These are phyloP conservation scores for Hirtodrosophila histrioides DNA, from an alignment of 2,888 invertebrate species.

Conservation along the genomic window DNA sequence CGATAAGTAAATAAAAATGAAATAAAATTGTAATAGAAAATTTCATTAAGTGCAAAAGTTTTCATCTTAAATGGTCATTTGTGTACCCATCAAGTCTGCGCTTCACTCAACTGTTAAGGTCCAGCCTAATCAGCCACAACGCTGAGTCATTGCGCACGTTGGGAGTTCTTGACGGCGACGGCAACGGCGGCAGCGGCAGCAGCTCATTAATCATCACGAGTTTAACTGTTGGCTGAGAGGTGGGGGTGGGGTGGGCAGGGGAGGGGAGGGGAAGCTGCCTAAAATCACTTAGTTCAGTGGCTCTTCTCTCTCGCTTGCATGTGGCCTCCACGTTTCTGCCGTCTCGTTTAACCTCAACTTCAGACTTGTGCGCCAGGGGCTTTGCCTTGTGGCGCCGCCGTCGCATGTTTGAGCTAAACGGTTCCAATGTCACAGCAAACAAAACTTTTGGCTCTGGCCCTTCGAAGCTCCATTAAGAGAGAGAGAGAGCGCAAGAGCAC, in stretches of 20 bases:
- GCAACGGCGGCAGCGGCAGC: not conserved
- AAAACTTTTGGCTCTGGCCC: constrained; percentile 50
- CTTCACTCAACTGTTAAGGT: constrained; percentile 26
- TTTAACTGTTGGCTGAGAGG: constrained; percentile 16
- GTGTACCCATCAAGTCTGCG: not conserved
- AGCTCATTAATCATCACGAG: constrained; percentile 50
- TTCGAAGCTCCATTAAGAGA: constrained; percentile 38
- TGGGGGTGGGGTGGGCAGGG: not conserved
- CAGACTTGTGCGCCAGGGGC: constrained; percentile 28
- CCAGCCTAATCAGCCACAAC: constrained; percentile 31
- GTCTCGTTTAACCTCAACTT: constrained; percentile 31
- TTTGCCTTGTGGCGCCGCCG: constrained; percentile 49
- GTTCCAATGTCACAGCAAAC: constrained; percentile 50
- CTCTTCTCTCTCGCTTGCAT: not conserved
- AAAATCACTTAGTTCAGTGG: constrained; percentile 26
- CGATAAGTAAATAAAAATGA: no score
- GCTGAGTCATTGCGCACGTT: constrained; percentile 49
- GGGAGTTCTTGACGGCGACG: constrained; percentile 30
- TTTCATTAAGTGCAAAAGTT: no score
- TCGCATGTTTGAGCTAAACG: constrained; percentile 39
- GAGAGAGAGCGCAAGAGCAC: constrained; percentile 20
- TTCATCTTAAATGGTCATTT: no score
- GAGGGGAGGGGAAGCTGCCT: constrained; percentile 20
- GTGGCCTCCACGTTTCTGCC: not conserved
- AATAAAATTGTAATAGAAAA: no score